Base-by-base conservation (phyloP, 2,113 vertebrate species). In the Urocitellus parryii region DNA sequence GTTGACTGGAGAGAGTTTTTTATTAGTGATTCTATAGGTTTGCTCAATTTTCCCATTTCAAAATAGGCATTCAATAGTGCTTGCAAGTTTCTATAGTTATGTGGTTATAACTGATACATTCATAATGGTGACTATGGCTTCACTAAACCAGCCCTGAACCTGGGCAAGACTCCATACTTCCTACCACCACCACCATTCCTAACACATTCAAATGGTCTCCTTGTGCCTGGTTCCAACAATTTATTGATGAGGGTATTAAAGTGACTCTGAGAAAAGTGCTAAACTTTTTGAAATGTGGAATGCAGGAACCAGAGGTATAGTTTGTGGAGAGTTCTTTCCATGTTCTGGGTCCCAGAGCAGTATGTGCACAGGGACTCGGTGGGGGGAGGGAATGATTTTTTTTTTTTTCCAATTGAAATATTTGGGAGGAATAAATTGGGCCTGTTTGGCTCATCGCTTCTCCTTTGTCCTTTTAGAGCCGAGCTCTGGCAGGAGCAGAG, bases 241-340 rank as follows among this genome's bases (percentile, higher is more conserved):
- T 88, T 90, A 81, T 82, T 82, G 61, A 56, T 70, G 61, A 94
- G 4, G 17, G 94, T 85, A 94, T n/a, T 85, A 85, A 96, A 90
- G 17, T 32, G 58, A 96, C 37, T 91, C 83, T 92, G 51, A 16
- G 79, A 8, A 78, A 96, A 67, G 73, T 51, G 80, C 7, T 94
- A 42, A 90, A 42, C 37, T 86, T 83, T 92, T n/a, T 91, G 67
- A 88, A 56, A 61, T 45, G 45, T 45, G 45, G 42, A 51, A 42
- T 12, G 32, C 24, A 58, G 12, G 51, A 24, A 22, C 14, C 6
- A n/a, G 24, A 0, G 72, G 72, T 13, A 29, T 8, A 39, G 7
- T 78, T 88, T 61, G 2, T 8, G 13, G 16, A 77, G 0, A 13
- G 7, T 84, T 56, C 29, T 48, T 88, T 13, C 51, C 45, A 53